phyloP scores from a whole-genome alignment of 2,888 invertebrate species.

The Brachyopa scutellaris region DNA sequence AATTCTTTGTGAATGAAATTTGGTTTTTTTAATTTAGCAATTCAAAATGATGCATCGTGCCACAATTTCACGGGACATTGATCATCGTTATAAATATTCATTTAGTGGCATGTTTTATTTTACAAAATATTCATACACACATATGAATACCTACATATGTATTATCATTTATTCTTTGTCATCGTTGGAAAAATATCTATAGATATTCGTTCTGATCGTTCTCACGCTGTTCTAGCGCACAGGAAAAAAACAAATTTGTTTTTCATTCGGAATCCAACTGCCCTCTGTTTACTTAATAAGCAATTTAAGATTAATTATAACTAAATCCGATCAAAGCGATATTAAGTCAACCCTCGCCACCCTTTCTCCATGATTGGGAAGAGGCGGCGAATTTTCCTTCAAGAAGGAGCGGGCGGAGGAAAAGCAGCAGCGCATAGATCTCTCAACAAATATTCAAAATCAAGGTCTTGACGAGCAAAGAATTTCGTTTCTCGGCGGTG shows the following conservation, averaged over 20 bases:
- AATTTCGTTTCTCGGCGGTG: background rate
- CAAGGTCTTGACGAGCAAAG: conserved; percentile 54
- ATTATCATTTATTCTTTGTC: conserved; percentile 45
- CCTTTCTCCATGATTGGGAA: too few relatives aligned
- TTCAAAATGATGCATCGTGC: conserved; percentile 41
- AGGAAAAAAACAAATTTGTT: background rate
- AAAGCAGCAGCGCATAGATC: background rate
- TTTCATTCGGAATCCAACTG: too few relatives aligned
- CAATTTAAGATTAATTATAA: too few relatives aligned
- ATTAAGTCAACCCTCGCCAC: too few relatives aligned
- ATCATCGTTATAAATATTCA: conserved; percentile 61
- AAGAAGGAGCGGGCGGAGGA: too few relatives aligned
- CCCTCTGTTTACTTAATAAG: too few relatives aligned
- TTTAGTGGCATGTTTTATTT: conserved; percentile 12
- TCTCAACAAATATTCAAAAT: conserved; percentile 57
- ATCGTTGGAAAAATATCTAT: conserved; percentile 21
- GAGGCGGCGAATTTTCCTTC: too few relatives aligned
- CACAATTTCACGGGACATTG: conserved; percentile 29
- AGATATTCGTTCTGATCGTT: too few relatives aligned
- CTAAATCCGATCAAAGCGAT: too few relatives aligned
- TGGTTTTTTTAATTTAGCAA: background rate
- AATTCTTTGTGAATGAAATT: conserved; percentile 10
- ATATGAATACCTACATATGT: background rate
- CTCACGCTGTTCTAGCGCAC: background rate
- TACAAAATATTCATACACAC: background rate